These are phyloP conservation scores for Hipposideros armiger DNA, from an alignment of 2,113 vertebrate genomes.

Conservation along the genomic window DNA sequence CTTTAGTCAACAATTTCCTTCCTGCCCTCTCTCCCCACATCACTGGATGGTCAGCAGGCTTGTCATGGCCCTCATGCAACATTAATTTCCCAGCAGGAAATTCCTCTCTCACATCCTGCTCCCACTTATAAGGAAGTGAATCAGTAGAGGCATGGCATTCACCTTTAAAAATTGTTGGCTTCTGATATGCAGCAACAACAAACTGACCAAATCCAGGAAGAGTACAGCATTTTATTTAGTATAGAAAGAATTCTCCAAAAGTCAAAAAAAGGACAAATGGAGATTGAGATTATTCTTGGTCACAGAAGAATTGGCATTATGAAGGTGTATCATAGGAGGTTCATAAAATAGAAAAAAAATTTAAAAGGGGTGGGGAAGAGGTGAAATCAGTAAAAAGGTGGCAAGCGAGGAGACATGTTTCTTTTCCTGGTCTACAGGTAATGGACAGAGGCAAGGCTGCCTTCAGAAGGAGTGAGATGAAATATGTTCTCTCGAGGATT, in stretches of 20 bases:
- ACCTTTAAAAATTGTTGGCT: background rate
- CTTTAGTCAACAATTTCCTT: conserved; percentile 26
- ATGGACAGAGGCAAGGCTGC: background rate
- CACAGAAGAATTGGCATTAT: background rate
- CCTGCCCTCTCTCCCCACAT: background rate
- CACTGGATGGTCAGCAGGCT: background rate
- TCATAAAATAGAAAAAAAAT: background rate
- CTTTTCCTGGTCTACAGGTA: background rate
- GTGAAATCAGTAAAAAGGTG: background rate
- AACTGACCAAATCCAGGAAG: background rate
- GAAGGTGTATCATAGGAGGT: background rate
- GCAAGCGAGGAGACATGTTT: background rate
- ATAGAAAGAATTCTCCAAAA: background rate
- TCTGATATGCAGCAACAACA: background rate
- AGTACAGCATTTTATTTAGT: background rate
- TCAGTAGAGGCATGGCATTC: background rate
- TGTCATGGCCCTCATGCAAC: background rate
- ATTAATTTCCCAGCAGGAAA: conserved; percentile 27
- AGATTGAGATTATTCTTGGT: background rate
- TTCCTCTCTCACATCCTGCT: background rate
- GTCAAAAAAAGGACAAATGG: background rate
- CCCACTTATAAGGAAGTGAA: conserved; percentile 6
- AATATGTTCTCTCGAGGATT: background rate
- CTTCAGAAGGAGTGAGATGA: background rate
- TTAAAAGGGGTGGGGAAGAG: background rate